Base-by-base conservation (phyloP, 2,113 vertebrate genomes). In the Ascaphus truei region DNA sequence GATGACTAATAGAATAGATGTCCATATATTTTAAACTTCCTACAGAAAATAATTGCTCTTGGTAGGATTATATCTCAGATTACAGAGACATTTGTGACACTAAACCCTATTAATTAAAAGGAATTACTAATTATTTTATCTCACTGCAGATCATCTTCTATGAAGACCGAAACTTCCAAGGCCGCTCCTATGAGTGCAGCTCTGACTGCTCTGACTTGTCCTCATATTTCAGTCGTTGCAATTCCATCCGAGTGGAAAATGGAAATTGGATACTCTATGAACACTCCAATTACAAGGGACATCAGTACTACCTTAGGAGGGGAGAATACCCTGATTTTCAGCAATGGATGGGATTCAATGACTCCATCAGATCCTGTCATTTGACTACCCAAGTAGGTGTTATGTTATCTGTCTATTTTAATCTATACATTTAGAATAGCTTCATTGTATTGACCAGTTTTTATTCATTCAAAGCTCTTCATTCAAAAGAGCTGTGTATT, bases 141-240 rank as follows among this genome's bases (percentile, higher is more conserved):
- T 43, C 27, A 5, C 72, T 61, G 7, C 72, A 92, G 90, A 89
- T 92, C 26, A 85, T 85, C 74, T 92, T 91, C 80, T 91, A 89
- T 79, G 88, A 91, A 76, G 88, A 92, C 78, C 87, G 85, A 56
- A 84, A 90, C 83, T 91, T n/a, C n/a, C n/a, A n/a, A n/a, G 83
- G 83, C 27, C 73, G 58, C 73, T 56, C 12, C 74, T 71, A 74
- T 0, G 72, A 68, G 25, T 76, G 66, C 74, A 82, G 16, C 71
- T 66, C 5, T 0, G 16, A 80, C 27, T 65, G 18, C 8, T 1
- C 73, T 43, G 47, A 60, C 55, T 64, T 64, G 29, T 74, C 60
- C 13, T 1, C 33, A 15, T 60, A 78, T 36, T 29, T 75, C 3
- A 56, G 3, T 48, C 65, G 33, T 71, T 80, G 48, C 23, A 75